A percentile compares a stretch with the other conserved stretches of the same genome.
Evolutionary conservation across 2,888 invertebrate genomes (phyloP).

Genomic region (Sinhomidia bicolor): DNA sequence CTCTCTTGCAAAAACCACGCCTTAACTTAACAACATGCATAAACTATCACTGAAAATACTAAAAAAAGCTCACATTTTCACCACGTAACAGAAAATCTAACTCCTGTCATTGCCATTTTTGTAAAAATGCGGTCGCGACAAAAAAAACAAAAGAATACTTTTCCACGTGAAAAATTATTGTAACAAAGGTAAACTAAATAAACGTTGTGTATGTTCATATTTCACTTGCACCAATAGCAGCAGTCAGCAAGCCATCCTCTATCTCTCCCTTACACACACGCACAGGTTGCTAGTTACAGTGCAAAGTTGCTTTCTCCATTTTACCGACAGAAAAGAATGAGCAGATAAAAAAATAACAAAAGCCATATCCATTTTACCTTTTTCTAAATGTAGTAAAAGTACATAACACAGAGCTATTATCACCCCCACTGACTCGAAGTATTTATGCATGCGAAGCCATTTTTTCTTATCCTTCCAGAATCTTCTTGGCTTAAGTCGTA

Average conservation of each 20-base stretch:
- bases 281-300: neutral
- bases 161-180: neutral
- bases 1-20: too few relatives aligned
- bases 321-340: neutral
- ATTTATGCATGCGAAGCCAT: constrained; percentile 50
- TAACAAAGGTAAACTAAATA: too few relatives aligned
- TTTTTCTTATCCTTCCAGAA: constrained; percentile 37
- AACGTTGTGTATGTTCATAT: too few relatives aligned
- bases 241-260: too few relatives aligned
- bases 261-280: neutral
- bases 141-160: neutral
- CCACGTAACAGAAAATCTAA: neutral
- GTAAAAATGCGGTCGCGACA: neutral
- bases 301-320: neutral
- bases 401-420: constrained; percentile 42
- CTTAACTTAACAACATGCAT: neutral
- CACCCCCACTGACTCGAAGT: constrained; percentile 48
- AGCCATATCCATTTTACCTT: constrained; percentile 14
- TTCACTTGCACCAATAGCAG: too few relatives aligned
- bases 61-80: too few relatives aligned
- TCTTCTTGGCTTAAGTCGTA: constrained; percentile 34
- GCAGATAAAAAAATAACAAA: constrained; percentile 24
- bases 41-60: too few relatives aligned
- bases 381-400: constrained; percentile 20
- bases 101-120: neutral